A percentile compares a stretch with the other conserved stretches of the same genome.
These are phyloP conservation scores for Nemoura dubitans DNA, from an alignment of 2,888 invertebrate species.

Conservation along the genomic window DNA sequence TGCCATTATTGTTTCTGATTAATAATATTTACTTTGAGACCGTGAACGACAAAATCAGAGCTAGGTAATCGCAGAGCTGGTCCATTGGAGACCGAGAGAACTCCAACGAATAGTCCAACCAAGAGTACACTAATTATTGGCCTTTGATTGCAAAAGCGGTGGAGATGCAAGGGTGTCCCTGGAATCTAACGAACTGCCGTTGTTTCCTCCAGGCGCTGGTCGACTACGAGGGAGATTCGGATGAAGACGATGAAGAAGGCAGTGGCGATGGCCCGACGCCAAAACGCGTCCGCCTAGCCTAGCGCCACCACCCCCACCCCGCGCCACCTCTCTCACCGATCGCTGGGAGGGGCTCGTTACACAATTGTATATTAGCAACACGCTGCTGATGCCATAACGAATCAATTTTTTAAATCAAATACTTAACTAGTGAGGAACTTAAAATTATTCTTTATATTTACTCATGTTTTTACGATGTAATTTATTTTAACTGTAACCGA, in stretches of 20 bases:
- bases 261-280: slow-evolving; percentile 65
- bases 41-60: no score
- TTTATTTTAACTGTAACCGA: slow-evolving; percentile 12
- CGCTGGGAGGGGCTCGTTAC: background rate
- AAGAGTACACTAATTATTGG: no score
- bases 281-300: slow-evolving; percentile 81
- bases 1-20: no score
- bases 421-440: background rate
- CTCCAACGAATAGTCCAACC: no score
- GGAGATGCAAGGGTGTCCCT: no score
- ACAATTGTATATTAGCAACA: background rate
- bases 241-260: slow-evolving; percentile 84
- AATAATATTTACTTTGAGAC: no score
- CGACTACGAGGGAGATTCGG: slow-evolving; percentile 97
- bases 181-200: slow-evolving; percentile 47
- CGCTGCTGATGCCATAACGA: slow-evolving; percentile 12
- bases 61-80: no score
- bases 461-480: slow-evolving; percentile 5
- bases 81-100: no score
- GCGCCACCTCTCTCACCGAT: background rate
- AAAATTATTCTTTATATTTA: slow-evolving; percentile 12
- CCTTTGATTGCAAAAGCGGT: no score
- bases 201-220: slow-evolving; percentile 79
- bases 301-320: slow-evolving; percentile 59
- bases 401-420: background rate